Evolutionary conservation across 2,888 invertebrate genomes (phyloP).

Genomic region (Heliconius charithonia): DNA sequence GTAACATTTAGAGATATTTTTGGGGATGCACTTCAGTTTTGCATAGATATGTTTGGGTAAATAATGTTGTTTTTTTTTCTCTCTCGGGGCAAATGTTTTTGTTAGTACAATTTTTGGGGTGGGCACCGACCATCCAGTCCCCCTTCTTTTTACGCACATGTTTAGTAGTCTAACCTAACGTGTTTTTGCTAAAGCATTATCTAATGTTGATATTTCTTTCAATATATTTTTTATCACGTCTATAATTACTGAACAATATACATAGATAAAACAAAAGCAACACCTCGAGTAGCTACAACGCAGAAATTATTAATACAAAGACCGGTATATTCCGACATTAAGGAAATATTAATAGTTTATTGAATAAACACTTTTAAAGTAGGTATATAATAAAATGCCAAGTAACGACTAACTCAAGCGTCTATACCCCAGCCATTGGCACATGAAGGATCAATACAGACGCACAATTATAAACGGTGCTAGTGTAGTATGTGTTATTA

Average conservation of each 20-base stretch:
- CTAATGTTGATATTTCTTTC: background rate
- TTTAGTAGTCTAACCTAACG: background rate
- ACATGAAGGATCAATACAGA: conserved; percentile 38
- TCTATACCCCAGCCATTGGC: conserved; percentile 10
- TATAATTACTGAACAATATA: background rate
- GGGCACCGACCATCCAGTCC: too few relatives aligned
- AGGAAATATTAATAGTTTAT: conserved; percentile 16
- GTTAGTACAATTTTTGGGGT: too few relatives aligned
- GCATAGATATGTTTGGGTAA: too few relatives aligned
- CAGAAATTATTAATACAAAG: background rate
- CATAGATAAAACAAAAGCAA: background rate
- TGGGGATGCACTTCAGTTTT: too few relatives aligned
- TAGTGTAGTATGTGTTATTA: background rate
- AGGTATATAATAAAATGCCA: conserved; percentile 17
- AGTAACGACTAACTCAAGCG: conserved; percentile 16
- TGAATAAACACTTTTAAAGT: conserved; percentile 3
- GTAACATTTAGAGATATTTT: too few relatives aligned
- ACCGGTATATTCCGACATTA: conserved; percentile 12
- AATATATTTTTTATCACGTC: background rate
- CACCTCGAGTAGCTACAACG: background rate
- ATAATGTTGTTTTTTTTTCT: background rate
- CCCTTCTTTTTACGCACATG: too few relatives aligned
- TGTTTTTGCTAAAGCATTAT: conserved; percentile 2
- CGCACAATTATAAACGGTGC: conserved; percentile 41
- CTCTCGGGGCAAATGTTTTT: background rate